Evolutionary conservation across 2,888 invertebrate species (phyloP).

Genomic region (Thera britannica): DNA sequence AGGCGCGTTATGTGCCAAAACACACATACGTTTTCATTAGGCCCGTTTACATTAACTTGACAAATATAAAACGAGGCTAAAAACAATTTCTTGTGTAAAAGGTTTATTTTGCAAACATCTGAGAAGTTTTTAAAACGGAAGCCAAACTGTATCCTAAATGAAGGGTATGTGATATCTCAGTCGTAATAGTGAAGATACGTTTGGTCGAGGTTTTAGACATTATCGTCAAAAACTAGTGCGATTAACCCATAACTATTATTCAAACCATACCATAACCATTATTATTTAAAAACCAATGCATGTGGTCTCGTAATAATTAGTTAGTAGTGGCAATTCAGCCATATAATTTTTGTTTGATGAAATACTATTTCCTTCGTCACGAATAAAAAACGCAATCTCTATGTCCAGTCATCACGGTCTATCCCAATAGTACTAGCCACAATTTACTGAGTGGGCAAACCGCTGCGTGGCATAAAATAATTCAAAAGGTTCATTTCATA

Average conservation of each 20-base stretch:
- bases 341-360: no score
- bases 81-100: constrained; percentile 38
- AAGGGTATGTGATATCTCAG: no score
- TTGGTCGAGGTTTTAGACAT: no score
- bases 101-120: constrained; percentile 40
- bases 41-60: constrained; percentile 36
- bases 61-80: constrained; percentile 29
- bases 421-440: not conserved
- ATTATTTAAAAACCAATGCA: no score
- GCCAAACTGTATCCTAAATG: no score
- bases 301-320: no score
- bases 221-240: no score
- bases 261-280: no score
- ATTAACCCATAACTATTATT: no score
- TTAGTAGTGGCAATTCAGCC: no score
- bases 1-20: constrained; percentile 30
- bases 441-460: not conserved
- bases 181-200: no score
- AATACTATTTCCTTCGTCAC: no score
- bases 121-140: not conserved
- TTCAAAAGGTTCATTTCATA: constrained; percentile 12
- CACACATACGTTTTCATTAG: constrained; percentile 37
- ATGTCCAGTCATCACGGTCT: not conserved
- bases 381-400: not conserved
- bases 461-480: constrained; percentile 1